Percentiles rank a stretch among this genome's conserved stretches.
These are phyloP conservation scores for Apotomis turbidana DNA, from an alignment of 2,888 invertebrate species.

Conservation along the genomic window DNA sequence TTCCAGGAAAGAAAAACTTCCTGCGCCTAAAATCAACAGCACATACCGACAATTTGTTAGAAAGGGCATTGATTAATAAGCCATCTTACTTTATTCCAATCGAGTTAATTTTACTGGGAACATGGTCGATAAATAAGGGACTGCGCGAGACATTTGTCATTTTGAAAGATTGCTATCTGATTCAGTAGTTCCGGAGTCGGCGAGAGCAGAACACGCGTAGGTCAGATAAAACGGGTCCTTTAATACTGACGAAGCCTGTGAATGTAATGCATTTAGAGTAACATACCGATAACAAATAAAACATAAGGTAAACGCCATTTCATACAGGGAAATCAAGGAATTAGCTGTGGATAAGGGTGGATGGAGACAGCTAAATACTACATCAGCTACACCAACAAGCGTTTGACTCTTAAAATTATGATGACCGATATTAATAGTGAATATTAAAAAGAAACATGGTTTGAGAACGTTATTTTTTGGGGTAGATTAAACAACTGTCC, in stretches of 20 bases:
- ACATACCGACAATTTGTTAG: slow-evolving; percentile 72
- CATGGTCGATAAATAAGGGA: slow-evolving; percentile 67
- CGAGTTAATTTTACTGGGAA: slow-evolving; percentile 72
- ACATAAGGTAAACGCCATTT: too few relatives aligned
- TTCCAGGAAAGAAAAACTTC: slow-evolving; percentile 3
- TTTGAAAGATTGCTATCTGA: slow-evolving; percentile 74
- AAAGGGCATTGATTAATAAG: slow-evolving; percentile 71
- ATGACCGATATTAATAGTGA: too few relatives aligned
- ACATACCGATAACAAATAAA: too few relatives aligned
- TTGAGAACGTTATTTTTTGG: too few relatives aligned
- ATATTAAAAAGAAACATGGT: too few relatives aligned
- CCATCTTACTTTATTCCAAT: slow-evolving; percentile 72
- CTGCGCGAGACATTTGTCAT: slow-evolving; percentile 66
- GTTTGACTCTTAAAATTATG: too few relatives aligned
- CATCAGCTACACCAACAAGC: too few relatives aligned
- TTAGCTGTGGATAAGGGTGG: too few relatives aligned
- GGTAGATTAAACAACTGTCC: too few relatives aligned
- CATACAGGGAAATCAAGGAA: too few relatives aligned
- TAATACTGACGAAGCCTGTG: neutral
- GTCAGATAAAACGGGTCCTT: slow-evolving; percentile 43
- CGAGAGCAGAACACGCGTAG: slow-evolving; percentile 37
- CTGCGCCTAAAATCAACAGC: slow-evolving; percentile 52
- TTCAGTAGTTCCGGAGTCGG: slow-evolving; percentile 64
- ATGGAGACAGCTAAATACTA: too few relatives aligned
- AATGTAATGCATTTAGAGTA: too few relatives aligned